Conservation (phyloP, 2,888 invertebrate species). For the Labia minor region DNA sequence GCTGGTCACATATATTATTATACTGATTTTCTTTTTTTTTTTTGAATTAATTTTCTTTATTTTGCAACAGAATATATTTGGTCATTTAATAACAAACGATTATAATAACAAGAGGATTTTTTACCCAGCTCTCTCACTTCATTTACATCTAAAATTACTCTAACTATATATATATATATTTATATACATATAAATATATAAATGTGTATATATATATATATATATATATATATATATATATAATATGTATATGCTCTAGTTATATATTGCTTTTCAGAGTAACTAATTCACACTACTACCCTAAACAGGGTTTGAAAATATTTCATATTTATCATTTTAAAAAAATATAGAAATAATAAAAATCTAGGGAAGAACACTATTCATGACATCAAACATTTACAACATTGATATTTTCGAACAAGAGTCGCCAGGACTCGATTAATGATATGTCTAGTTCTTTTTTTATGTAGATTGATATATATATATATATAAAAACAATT, state of each 20-base stretch:
- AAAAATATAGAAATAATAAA: constrained; percentile 13
- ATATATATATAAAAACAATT: not conserved
- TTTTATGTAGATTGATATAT: not conserved
- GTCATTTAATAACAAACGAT: not conserved
- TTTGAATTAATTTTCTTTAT: too few relatives aligned
- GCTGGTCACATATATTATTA: too few relatives aligned
- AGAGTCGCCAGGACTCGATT: not conserved
- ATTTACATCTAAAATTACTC: not conserved
- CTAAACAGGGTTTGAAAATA: not conserved
- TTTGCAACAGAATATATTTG: not conserved
- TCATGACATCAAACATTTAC: constrained; percentile 13
- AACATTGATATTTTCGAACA: not conserved
- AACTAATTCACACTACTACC: constrained; percentile 5
- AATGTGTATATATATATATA: not conserved
- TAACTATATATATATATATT: not conserved
- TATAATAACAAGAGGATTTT: not conserved
- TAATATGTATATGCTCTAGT: not conserved
- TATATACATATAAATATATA: not conserved
- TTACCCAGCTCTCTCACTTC: not conserved
- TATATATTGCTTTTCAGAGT: not conserved
- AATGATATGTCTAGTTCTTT: not conserved
- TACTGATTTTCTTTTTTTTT: not conserved
- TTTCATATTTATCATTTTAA: not conserved
- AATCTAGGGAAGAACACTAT: constrained; percentile 13
- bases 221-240: not conserved